These are phyloP conservation scores for Labeo rohita DNA, from an alignment of 2,113 vertebrate species.

Conservation along the genomic window DNA sequence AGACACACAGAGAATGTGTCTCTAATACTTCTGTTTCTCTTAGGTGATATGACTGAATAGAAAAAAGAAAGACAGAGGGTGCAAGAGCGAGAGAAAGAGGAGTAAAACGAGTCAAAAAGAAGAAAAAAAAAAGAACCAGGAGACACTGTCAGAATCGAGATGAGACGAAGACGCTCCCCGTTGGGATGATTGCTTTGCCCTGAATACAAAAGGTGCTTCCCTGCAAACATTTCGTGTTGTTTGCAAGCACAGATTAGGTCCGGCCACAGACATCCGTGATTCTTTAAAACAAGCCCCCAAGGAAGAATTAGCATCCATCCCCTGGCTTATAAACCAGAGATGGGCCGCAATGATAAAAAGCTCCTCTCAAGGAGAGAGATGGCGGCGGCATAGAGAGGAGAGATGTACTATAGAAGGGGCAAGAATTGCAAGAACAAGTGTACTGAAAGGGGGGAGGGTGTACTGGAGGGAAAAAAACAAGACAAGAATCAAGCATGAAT, in stretches of 20 bases:
- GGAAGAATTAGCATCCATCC: conserved; percentile 84
- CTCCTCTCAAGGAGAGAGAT: conserved; percentile 79
- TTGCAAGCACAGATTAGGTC: conserved; percentile 80
- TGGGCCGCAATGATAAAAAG: conserved; percentile 78
- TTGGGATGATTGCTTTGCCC: conserved; percentile 38
- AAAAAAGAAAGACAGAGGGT: not conserved
- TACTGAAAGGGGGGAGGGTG: conserved; percentile 56
- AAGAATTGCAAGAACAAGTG: conserved; percentile 64
- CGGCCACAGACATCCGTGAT: conserved; percentile 71
- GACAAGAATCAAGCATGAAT: conserved; percentile 14
- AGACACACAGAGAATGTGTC: conserved; percentile 8
- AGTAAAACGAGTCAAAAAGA: not conserved
- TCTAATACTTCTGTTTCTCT: not conserved
- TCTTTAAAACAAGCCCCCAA: conserved; percentile 75
- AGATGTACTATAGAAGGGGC: conserved; percentile 7
- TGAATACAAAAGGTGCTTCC: conserved; percentile 72
- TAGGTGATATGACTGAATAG: not conserved
- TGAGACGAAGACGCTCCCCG: conserved; percentile 11
- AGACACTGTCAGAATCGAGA: conserved; percentile 28
- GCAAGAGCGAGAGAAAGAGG: not conserved
- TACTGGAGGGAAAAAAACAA: conserved; percentile 63
- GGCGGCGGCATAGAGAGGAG: conserved; percentile 60
- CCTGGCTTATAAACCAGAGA: conserved; percentile 78
- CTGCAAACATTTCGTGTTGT: conserved; percentile 64
- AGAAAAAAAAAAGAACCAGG: not conserved